Evolutionary conservation across 2,888 invertebrate species (phyloP), one percentile per base, ranked within the genome.

Genomic region (Trachelus stipa): DNA sequence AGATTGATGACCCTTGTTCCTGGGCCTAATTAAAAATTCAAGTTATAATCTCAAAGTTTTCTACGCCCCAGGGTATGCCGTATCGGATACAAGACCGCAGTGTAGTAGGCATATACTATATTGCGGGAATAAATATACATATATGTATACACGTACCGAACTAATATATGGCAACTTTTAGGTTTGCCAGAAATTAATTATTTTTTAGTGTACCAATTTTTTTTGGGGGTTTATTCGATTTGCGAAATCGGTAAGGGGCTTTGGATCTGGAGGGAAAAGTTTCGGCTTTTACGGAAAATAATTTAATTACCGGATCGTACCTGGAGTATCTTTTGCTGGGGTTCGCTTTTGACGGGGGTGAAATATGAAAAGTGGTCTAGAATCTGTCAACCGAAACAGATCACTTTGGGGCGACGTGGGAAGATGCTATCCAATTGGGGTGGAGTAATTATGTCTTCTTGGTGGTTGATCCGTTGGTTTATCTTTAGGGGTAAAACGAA

Each of bases 11-110:
- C 15, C 9, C 33, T 71, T 71, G 15, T 71, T 34, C 71, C 71
- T 15, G 71, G 71, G 31, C 33, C 71, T 71, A 71, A 71, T 71
- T 71, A 71, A 71, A 71, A 71, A 71, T 71, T 71, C 71, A 23
- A 23, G 23, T 56, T 56, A 56, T 56, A 23, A 56, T 56, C 23
- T 23, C 23, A 23, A 56, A 56, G 23, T 56, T 56, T 56, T 56
- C 40, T 23, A 15, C 40, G 40, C 23, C 9, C 15, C 40, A 23
- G 23, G 40, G 1, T 6, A 23, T 23, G 15, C 6, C 23, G 6
- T 56, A 56, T 56, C 23, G 40, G 40, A 56, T 23, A 23, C 40
- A 9, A 56, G 23, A 56, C 23, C 40, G 40, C 23, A 56, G 40
- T 56, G 0, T 56, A 56, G 40, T 56, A 56, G 23, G 23, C 40